phyloP scores from a whole-genome alignment of 1,140 invertebrate species.

The Zaprionus nigranus region DNA sequence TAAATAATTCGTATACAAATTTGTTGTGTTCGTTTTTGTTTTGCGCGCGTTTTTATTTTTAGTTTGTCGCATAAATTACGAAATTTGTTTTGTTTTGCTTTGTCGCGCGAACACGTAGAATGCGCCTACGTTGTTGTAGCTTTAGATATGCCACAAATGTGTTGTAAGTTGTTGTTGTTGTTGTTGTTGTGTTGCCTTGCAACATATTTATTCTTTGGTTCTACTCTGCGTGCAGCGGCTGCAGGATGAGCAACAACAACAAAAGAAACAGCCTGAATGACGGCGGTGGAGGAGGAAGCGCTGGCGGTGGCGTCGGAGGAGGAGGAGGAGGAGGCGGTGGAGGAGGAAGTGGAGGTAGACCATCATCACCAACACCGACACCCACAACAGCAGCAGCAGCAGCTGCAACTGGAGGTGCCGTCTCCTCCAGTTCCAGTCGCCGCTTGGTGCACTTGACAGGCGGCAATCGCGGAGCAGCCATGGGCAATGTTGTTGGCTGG shows the following conservation, averaged over 20 bases:
- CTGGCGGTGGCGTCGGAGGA: background rate
- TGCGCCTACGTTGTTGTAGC: constrained; percentile 41
- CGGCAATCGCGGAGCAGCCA: constrained; percentile 86
- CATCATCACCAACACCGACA: constrained; percentile 87
- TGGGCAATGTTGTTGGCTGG: constrained; percentile 90
- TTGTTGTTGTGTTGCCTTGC: background rate
- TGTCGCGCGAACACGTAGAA: constrained; percentile 34
- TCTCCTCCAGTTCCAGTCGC: constrained; percentile 82
- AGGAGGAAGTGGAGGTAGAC: constrained; percentile 85
- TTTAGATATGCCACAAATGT: constrained; percentile 42
- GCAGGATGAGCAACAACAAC: constrained; percentile 67
- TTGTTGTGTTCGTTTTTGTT: background rate
- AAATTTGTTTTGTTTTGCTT: constrained; percentile 36
- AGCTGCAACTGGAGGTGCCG: constrained; percentile 85
- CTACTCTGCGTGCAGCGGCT: constrained; percentile 53
- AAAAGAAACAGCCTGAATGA: constrained; percentile 38
- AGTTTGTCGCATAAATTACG: constrained; percentile 45
- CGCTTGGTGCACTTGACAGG: constrained; percentile 87
- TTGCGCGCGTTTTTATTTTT: constrained; percentile 41
- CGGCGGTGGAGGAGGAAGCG: constrained; percentile 50
- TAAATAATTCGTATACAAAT: constrained; percentile 11
- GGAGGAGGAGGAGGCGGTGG: constrained; percentile 85
- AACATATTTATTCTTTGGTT: constrained; percentile 21
- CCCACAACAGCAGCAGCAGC: constrained; percentile 87
- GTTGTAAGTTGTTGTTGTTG: constrained; percentile 54